Evolutionary conservation across 53 echinoderm and acorn worm species (phyloP).

Genomic region (Astropecten irregularis): DNA sequence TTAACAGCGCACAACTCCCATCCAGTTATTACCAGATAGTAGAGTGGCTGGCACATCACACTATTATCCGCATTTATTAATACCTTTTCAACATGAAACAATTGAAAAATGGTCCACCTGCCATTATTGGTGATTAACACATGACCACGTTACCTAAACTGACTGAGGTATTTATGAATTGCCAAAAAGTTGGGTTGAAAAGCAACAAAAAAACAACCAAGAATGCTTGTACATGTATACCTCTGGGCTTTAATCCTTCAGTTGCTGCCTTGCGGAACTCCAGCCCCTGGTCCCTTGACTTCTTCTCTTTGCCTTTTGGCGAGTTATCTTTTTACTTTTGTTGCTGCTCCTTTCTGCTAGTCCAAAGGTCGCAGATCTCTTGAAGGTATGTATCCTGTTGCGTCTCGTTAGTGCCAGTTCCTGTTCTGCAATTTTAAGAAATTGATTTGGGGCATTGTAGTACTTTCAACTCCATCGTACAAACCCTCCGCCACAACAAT

Average conservation of each 20-base stretch:
- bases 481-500: not conserved
- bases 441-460: not conserved
- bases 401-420: slow-evolving; percentile 8
- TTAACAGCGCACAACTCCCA: not conserved
- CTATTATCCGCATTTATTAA: not conserved
- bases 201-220: not conserved
- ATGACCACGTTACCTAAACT: too few species aligned
- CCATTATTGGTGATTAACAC: not conserved
- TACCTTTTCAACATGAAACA: not conserved
- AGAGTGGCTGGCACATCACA: not conserved
- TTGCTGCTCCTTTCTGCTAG: not conserved
- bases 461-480: not conserved
- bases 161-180: not conserved
- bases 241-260: not conserved
- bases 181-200: not conserved
- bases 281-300: slow-evolving; percentile 2
- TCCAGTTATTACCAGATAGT: not conserved
- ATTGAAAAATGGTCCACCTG: not conserved
- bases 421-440: not conserved
- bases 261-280: not conserved
- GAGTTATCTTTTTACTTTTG: slow-evolving; percentile 1
- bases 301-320: not conserved
- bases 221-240: not conserved
- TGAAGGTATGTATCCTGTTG: not conserved
- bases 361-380: slow-evolving; percentile 3